These are phyloP conservation scores for Zapornia atra DNA, from an alignment of 2,113 vertebrate genomes.

Conservation along the genomic window DNA sequence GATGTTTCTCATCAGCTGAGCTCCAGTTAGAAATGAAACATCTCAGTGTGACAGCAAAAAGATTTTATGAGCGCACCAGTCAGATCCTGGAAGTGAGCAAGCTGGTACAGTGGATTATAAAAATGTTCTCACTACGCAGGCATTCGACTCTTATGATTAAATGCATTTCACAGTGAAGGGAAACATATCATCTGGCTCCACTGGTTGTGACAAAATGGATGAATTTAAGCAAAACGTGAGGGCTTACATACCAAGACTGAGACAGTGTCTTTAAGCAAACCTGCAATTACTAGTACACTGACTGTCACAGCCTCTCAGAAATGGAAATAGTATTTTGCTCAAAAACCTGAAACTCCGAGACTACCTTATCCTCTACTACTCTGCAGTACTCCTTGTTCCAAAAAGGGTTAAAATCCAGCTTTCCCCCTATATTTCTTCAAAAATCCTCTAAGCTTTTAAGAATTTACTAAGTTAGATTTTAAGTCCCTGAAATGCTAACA, in stretches of 20 bases:
- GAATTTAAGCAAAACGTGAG: not conserved
- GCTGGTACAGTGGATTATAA: constrained; percentile 10
- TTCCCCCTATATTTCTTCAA: not conserved
- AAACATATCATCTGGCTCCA: not conserved
- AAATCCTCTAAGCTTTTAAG: not conserved
- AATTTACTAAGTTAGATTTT: not conserved
- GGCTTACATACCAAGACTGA: not conserved
- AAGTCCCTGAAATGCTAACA: not conserved
- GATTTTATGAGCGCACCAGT: constrained; percentile 5
- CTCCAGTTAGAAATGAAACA: constrained; percentile 26
- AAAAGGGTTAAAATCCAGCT: not conserved
- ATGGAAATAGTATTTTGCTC: not conserved
- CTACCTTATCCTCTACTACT: not conserved
- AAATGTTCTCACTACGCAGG: not conserved
- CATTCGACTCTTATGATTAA: not conserved
- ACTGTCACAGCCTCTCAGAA: not conserved
- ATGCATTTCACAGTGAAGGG: constrained; percentile 1
- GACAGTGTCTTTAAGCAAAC: not conserved
- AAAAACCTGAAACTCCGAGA: not conserved
- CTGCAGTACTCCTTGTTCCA: not conserved
- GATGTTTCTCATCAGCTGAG: constrained; percentile 21
- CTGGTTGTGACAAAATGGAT: not conserved
- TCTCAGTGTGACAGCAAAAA: constrained; percentile 36
- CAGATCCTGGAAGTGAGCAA: constrained; percentile 35
- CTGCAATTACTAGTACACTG: not conserved